Evolutionary conservation across 2,888 invertebrate genomes (phyloP).

Genomic region (Andrena bicolor): DNA sequence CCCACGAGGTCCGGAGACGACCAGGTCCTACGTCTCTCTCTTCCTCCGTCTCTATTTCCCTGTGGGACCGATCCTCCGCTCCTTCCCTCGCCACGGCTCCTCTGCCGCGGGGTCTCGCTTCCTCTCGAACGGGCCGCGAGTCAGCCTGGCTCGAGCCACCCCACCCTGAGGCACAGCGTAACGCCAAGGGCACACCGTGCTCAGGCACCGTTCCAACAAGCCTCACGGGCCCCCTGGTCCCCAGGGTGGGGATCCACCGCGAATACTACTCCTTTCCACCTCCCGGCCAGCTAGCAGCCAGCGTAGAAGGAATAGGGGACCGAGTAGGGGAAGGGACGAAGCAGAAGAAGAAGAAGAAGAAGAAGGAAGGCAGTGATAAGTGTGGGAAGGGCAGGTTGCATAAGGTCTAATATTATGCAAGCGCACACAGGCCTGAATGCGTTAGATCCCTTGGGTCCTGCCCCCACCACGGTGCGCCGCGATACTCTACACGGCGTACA

Average conservation of each 20-base stretch:
- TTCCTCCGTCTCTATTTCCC: conserved; percentile 33
- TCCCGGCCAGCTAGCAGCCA: conserved; percentile 28
- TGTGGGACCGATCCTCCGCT: conserved; percentile 45
- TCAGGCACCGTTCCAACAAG: conserved; percentile 59
- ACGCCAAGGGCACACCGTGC: conserved; percentile 76
- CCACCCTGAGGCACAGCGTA: conserved; percentile 74
- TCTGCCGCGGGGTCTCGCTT: conserved; percentile 51
- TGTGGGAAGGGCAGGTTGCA: conserved; percentile 85
- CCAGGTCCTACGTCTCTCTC: conserved; percentile 60
- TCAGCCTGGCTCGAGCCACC: conserved; percentile 63
- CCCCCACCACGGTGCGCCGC: conserved; percentile 28
- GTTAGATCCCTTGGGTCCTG: conserved; percentile 76
- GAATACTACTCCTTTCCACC: conserved; percentile 59
- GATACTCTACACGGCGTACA: conserved; percentile 72
- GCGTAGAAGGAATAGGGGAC: conserved; percentile 22
- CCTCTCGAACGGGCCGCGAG: conserved; percentile 23
- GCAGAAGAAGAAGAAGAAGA: conserved; percentile 56
- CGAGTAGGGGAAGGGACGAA: conserved; percentile 48
- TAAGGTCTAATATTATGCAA: conserved; percentile 84
- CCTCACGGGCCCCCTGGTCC: conserved; percentile 59
- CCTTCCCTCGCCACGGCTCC: conserved; percentile 46
- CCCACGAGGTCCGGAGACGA: conserved; percentile 70
- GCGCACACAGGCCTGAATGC: conserved; percentile 80
- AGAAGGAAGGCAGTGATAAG: conserved; percentile 82
- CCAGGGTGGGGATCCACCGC: conserved; percentile 63